phyloP scores from a whole-genome alignment of 2,888 invertebrate species.

The Aphodius granarius region DNA sequence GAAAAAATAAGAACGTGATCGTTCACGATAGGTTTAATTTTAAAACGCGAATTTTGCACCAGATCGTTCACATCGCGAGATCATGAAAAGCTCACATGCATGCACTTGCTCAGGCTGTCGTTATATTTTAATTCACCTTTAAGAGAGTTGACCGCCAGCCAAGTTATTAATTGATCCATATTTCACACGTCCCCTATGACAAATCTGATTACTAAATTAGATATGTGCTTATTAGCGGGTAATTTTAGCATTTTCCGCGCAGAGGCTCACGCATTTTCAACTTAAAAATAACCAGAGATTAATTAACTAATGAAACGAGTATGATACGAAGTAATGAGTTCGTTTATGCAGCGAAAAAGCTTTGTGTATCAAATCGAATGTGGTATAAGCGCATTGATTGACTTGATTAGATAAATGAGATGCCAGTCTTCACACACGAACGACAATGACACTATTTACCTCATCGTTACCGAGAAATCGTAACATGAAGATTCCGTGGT shows the following conservation, averaged over 20 bases:
- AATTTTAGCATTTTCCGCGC: not conserved
- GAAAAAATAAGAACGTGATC: not conserved
- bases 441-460: not conserved
- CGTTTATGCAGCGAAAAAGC: not conserved
- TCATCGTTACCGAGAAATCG: not conserved
- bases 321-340: not conserved
- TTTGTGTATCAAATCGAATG: not conserved
- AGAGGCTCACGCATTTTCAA: not conserved
- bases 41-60: not conserved
- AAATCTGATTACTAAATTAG: not conserved
- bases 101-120: not conserved
- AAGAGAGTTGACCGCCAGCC: not conserved
- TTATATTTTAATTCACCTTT: not conserved
- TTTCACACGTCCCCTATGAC: not conserved
- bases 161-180: not conserved
- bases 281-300: not conserved
- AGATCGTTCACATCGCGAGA: not conserved
- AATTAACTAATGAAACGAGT: not conserved
- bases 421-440: not conserved
- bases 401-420: not conserved
- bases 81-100: not conserved
- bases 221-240: not conserved
- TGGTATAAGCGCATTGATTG: not conserved
- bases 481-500: not conserved
- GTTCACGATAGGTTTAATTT: not conserved